Percentiles rank a stretch among this genome's conserved stretches.
These are phyloP conservation scores for Helarctos malayanus DNA, from an alignment of 2,797 vertebrate genomes.

Conservation along the genomic window DNA sequence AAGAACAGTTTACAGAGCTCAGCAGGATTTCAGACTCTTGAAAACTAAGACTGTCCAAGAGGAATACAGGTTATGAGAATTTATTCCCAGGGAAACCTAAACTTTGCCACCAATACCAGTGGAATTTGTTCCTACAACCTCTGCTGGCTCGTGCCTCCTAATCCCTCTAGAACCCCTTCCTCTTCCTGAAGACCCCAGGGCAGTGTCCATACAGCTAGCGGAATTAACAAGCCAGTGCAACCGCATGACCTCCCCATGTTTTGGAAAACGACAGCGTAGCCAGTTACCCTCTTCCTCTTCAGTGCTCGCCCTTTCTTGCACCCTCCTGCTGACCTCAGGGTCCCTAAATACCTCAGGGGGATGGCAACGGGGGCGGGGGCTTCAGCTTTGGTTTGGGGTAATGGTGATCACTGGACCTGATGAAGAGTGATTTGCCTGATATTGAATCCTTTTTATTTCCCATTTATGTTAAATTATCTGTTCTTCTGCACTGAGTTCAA, in stretches of 20 bases:
- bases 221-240: not conserved
- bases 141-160: not conserved
- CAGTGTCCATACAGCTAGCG: not conserved
- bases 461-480: conserved; percentile 36
- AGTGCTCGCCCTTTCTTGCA: not conserved
- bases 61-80: not conserved
- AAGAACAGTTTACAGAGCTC: not conserved
- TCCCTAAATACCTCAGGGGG: not conserved
- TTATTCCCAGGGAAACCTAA: not conserved
- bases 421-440: not conserved
- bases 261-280: not conserved
- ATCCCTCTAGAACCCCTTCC: not conserved
- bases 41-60: not conserved
- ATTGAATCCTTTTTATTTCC: conserved; percentile 48
- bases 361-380: not conserved
- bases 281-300: not conserved
- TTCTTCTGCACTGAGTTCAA: conserved; percentile 54
- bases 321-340: not conserved
- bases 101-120: not conserved
- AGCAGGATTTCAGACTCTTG: not conserved
- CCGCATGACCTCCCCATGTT: not conserved
- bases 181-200: not conserved
- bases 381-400: not conserved
- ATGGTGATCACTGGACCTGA: not conserved
- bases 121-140: not conserved